Evolutionary conservation across 2,113 vertebrate species (phyloP).

Genomic region (Thinocorus orbignyianus): DNA sequence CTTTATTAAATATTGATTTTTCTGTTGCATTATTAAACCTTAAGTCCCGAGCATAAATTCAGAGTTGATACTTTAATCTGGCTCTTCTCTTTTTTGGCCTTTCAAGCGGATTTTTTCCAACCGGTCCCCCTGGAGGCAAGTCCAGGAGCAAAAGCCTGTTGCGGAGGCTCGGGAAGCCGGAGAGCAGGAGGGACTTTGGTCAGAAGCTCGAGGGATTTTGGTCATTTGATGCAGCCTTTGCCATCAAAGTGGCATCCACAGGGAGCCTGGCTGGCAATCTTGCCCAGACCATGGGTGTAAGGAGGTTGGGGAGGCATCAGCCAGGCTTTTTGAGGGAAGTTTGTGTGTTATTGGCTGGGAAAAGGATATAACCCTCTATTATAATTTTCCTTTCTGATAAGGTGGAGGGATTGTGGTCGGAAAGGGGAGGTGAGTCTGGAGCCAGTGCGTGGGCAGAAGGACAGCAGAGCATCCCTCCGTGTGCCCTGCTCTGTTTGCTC

Average conservation of each 20-base stretch:
- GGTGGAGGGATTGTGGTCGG: not conserved
- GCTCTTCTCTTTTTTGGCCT: slow-evolving; percentile 60
- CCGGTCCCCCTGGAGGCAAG: not conserved
- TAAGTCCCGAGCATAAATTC: slow-evolving; percentile 81
- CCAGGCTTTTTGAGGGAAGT: not conserved
- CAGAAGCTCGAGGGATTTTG: not conserved
- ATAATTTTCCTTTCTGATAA: not conserved
- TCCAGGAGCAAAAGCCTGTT: slow-evolving; percentile 5
- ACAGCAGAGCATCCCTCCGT: not conserved
- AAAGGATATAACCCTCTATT: not conserved
- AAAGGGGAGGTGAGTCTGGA: not conserved
- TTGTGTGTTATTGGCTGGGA: not conserved
- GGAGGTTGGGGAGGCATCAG: not conserved
- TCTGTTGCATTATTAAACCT: slow-evolving; percentile 86
- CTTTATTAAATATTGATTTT: slow-evolving; percentile 88
- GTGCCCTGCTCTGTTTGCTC: not conserved
- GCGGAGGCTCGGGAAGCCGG: not conserved
- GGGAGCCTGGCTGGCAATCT: not conserved
- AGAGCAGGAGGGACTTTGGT: not conserved
- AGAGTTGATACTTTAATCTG: slow-evolving; percentile 80
- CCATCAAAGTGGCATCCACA: not conserved
- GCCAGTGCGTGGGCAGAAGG: not conserved
- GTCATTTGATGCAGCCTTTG: not conserved
- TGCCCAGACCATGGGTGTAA: not conserved
- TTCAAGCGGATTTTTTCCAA: slow-evolving; percentile 49